Percentiles rank a stretch among this genome's conserved stretches.
Conservation (phyloP, 2,888 invertebrate species). For the Phortica okadai region DNA sequence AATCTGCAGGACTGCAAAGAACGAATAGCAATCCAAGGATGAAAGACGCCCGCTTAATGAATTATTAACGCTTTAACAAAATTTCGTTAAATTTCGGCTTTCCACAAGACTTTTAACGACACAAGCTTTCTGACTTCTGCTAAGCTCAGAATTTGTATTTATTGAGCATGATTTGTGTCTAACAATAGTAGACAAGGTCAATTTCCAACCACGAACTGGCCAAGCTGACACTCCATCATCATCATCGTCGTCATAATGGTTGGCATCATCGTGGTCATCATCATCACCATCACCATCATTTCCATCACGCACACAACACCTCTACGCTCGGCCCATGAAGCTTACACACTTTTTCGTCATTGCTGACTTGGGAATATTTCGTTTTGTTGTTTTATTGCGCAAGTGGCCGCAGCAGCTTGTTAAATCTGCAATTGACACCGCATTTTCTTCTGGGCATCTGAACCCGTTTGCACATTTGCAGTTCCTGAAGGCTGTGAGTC, state of each 20-base stretch:
- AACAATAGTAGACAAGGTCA: constrained; percentile 15
- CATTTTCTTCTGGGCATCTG: constrained; percentile 52
- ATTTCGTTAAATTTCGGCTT: neutral
- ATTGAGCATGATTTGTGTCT: constrained; percentile 39
- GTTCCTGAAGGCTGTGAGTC: constrained; percentile 18
- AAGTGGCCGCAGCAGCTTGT: constrained; percentile 67
- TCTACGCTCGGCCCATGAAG: constrained; percentile 58
- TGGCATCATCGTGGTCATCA: neutral
- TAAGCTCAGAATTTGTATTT: constrained; percentile 41
- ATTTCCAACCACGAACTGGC: constrained; percentile 9
- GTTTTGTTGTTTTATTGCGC: constrained; percentile 53
- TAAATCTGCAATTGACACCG: constrained; percentile 67
- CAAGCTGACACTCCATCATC: neutral
- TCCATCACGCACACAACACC: constrained; percentile 38
- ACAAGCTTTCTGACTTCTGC: constrained; percentile 36
- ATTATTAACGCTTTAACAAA: constrained; percentile 33
- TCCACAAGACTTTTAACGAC: constrained; percentile 6
- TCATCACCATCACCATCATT: neutral
- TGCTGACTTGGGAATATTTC: constrained; percentile 74
- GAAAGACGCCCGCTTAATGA: constrained; percentile 29
- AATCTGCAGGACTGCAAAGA: constrained; percentile 4
- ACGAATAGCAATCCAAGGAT: neutral
- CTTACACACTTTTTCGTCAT: constrained; percentile 65
- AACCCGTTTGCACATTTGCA: constrained; percentile 15
- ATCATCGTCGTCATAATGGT: constrained; percentile 12